Percentiles rank a stretch among this genome's conserved stretches.
Conservation (phyloP, 1,140 invertebrate species). For the Listronotus bonariensis region DNA sequence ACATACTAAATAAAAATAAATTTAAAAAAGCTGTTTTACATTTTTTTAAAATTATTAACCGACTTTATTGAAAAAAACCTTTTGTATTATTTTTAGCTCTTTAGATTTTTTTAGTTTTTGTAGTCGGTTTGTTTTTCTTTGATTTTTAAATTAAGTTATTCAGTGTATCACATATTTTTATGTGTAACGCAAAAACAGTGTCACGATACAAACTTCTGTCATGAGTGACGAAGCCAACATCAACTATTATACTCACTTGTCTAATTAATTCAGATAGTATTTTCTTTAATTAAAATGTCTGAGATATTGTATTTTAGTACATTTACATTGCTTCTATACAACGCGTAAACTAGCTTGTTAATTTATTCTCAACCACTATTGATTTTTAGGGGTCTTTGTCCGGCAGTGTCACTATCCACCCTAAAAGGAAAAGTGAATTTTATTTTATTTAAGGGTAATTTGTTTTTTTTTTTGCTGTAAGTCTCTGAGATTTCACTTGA, state of each 20-base stretch:
- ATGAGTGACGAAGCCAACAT: not conserved
- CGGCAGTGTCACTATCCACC: constrained; percentile 8
- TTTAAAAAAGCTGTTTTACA: too few relatives aligned
- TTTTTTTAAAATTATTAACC: too few relatives aligned
- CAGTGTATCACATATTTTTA: not conserved
- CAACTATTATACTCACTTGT: constrained; percentile 7
- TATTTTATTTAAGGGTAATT: not conserved
- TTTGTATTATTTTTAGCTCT: too few relatives aligned
- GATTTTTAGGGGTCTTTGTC: constrained; percentile 14
- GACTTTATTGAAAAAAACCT: too few relatives aligned
- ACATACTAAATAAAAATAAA: too few relatives aligned
- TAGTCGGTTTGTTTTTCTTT: too few relatives aligned
- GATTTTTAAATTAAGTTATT: too few relatives aligned
- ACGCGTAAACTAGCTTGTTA: constrained; percentile 5
- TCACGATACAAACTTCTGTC: not conserved
- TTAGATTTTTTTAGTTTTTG: too few relatives aligned
- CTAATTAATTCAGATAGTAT: constrained; percentile 3
- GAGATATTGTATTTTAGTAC: not conserved
- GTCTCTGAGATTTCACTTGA: too few relatives aligned
- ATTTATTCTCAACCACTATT: constrained; percentile 4
- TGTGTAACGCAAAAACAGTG: constrained; percentile 1
- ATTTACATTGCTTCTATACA: not conserved
- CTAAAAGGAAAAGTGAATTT: constrained; percentile 1
- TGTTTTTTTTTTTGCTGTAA: too few relatives aligned
- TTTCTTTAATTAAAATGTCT: constrained; percentile 7